Percentiles rank a stretch among this genome's conserved stretches.
Conservation (phyloP, 2,888 invertebrate genomes). For the Anoplius nigerrimus region DNA sequence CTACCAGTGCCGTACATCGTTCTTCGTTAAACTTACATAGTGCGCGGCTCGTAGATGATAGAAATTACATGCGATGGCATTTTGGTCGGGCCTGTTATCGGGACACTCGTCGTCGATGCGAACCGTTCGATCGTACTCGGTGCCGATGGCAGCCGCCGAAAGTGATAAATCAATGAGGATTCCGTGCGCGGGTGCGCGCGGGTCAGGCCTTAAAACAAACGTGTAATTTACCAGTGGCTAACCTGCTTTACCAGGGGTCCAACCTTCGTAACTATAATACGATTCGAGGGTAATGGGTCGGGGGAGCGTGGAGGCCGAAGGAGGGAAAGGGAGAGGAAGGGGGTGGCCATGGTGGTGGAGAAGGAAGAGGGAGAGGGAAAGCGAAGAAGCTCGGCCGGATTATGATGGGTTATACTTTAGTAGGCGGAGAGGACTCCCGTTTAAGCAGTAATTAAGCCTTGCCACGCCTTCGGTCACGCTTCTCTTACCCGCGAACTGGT, state of each 20-base stretch:
- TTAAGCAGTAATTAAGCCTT: constrained; percentile 72
- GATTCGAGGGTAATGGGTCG: constrained; percentile 51
- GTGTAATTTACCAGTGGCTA: constrained; percentile 73
- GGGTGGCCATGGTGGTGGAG: too few relatives aligned
- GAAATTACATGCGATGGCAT: too few relatives aligned
- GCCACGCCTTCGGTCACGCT: constrained; percentile 71
- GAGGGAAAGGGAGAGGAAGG: too few relatives aligned
- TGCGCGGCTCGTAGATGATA: too few relatives aligned
- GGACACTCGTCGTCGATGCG: too few relatives aligned
- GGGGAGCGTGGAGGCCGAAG: constrained; percentile 14
- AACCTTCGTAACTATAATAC: constrained; percentile 54
- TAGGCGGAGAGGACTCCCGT: constrained; percentile 73
- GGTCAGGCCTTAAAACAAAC: constrained; percentile 67
- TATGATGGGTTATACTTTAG: constrained; percentile 72
- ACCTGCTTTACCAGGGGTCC: constrained; percentile 52
- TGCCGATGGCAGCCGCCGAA: neutral
- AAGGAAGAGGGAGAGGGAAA: neutral
- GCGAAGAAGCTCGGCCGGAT: constrained; percentile 57
- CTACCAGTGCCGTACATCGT: too few relatives aligned
- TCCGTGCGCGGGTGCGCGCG: constrained; percentile 49
- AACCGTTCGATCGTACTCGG: too few relatives aligned
- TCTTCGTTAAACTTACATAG: too few relatives aligned
- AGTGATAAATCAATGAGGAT: constrained; percentile 63
- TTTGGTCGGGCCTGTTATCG: too few relatives aligned
- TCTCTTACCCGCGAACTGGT: constrained; percentile 48